Conservation (phyloP, 2,888 invertebrate species). For the Clunio marinus region DNA sequence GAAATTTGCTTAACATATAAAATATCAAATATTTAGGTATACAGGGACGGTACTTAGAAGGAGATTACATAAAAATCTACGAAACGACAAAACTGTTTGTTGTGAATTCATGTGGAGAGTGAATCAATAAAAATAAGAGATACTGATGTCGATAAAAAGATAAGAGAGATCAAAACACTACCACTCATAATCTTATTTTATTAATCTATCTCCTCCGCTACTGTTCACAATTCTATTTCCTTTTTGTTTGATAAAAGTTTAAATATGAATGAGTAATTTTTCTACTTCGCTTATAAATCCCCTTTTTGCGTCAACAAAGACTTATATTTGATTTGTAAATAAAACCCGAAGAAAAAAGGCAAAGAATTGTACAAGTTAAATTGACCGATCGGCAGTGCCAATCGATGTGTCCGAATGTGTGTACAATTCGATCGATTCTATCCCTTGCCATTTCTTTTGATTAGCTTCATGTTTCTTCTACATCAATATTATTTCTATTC, state of each 20-base stretch:
- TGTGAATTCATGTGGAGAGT: constrained; percentile 6
- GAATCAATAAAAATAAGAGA: neutral
- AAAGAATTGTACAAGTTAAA: constrained; percentile 34
- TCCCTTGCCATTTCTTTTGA: no score
- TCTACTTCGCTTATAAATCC: neutral
- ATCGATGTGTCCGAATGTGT: constrained; percentile 1
- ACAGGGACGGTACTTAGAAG: neutral
- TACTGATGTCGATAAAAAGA: no score
- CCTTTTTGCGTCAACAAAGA: neutral
- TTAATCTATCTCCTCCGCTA: no score
- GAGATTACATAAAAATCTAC: neutral
- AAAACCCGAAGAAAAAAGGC: constrained; percentile 27
- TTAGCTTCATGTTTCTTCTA: no score
- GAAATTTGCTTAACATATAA: neutral
- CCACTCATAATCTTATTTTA: no score
- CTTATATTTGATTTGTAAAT: constrained; percentile 37
- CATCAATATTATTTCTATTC: constrained; percentile 1
- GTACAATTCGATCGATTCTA: constrained; percentile 4
- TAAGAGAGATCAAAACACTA: neutral
- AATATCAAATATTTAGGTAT: neutral
- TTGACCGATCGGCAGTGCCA: constrained; percentile 32
- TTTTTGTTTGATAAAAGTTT: neutral
- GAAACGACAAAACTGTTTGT: neutral
- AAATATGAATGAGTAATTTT: constrained; percentile 31
- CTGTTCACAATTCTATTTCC: no score